Conservation (phyloP, 2,888 invertebrate species). For the Omphaloscelis lunosa region DNA sequence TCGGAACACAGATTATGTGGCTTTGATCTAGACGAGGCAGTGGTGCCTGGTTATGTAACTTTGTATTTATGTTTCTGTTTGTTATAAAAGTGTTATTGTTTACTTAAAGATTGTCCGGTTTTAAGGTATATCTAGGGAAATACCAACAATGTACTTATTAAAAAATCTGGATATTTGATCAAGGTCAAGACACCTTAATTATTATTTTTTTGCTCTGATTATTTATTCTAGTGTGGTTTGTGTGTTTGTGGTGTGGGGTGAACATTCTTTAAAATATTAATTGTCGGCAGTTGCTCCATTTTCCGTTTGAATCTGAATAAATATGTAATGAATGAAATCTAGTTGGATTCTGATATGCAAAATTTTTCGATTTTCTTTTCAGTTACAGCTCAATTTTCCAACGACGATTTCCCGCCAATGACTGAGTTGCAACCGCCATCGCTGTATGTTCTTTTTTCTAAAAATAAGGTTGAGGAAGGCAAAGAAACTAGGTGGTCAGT, state of each 20-base stretch:
- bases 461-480: slow-evolving; percentile 25
- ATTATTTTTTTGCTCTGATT: too few relatives aligned
- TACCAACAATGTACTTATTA: not conserved
- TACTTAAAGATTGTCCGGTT: not conserved
- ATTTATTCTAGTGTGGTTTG: too few relatives aligned
- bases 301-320: not conserved
- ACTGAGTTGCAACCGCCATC: not conserved
- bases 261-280: not conserved
- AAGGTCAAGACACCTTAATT: not conserved
- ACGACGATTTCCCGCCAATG: slow-evolving; percentile 18
- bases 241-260: too few relatives aligned
- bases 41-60: slow-evolving; percentile 39
- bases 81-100: not conserved
- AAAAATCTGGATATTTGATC: not conserved
- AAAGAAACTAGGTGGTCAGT: slow-evolving; percentile 59
- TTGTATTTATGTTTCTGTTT: not conserved
- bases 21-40: slow-evolving; percentile 50
- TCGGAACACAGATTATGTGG: slow-evolving; percentile 72
- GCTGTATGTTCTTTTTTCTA: slow-evolving; percentile 10
- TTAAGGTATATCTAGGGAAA: not conserved
- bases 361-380: not conserved
- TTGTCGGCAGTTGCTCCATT: not conserved
- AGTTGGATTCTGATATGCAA: slow-evolving; percentile 22
- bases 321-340: not conserved
- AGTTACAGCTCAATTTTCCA: not conserved